Evolutionary conservation across 2,797 vertebrate species (phyloP), one percentile per base, ranked within the genome.

Genomic region (Dendrocincla tyrannina): DNA sequence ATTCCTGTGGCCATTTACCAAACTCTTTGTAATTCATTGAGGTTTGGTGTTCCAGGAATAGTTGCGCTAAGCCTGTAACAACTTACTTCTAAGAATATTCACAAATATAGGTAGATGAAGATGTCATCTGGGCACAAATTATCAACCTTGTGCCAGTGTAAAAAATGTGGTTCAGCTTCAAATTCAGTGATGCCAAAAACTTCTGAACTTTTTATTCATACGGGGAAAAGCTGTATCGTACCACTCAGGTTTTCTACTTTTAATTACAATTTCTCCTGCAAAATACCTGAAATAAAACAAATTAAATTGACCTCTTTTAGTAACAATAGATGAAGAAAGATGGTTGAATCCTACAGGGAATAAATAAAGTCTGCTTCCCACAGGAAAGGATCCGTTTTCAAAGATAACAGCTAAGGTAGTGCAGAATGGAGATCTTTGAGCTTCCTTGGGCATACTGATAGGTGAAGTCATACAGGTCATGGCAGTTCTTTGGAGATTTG

Each of bases 401-500:
- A 73, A 91, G 75, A 74, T 62, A 95, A 72, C 32, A 44, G 33
- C 66, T 66, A 18, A 16, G 4, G 49, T 18, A 91, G 49, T 63
- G 33, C 33, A 74, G 60, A 78, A 79, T 35, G 33, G 66, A 85
- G 69, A 68, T 69, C 66, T 79, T 62, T 0, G 0, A 81, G 16
- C 64, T 74, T 91, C 59, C 62, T 70, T 85, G 64, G 49, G 62
- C n/a, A 42, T 66, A 55, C 24, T 66, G 42, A 2, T n/a, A 72
- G 53, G 53, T 85, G 83, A 95, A 93, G 81, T 25, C n/a, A 10
- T 50, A 33, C 9, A 62, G 89, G 53, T 80, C 62, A 53, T 58
- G 73, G 58, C 79, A 90, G 46, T 55, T 83, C 85, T 89, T 74
- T 60, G n/a, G 87, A 89, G 73, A 85, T 74, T 83, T 91, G 22